A percentile compares a stretch with the other conserved stretches of the same genome.
Conservation (phyloP, 2,888 invertebrate genomes). For the Athalia rosae region DNA sequence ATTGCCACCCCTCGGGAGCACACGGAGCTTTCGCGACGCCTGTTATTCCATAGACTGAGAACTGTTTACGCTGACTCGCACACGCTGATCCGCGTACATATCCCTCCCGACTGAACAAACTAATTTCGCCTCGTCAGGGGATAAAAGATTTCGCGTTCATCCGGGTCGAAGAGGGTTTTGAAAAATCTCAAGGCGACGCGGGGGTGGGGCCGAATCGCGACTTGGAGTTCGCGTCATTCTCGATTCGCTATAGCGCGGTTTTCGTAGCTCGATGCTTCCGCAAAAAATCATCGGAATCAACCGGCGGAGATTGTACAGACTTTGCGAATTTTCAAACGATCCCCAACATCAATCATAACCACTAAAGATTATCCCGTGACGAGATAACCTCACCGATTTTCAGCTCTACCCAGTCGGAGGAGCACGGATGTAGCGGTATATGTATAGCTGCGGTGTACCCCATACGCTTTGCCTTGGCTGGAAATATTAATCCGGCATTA, state of each 20-base stretch:
- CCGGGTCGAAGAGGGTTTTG: too few relatives aligned
- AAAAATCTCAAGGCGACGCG: too few relatives aligned
- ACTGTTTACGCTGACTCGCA: not conserved
- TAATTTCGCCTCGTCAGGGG: not conserved
- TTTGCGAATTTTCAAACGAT: not conserved
- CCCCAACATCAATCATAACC: not conserved
- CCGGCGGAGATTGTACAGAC: slow-evolving; percentile 6
- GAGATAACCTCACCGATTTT: not conserved
- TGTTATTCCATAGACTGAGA: slow-evolving; percentile 19
- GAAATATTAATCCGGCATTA: too few relatives aligned
- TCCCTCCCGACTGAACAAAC: not conserved
- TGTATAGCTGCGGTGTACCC: too few relatives aligned
- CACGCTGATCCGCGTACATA: not conserved
- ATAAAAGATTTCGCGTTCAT: too few relatives aligned
- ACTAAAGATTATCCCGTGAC: not conserved
- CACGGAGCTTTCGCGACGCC: not conserved
- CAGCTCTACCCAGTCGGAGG: not conserved
- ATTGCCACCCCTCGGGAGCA: not conserved
- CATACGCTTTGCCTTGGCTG: too few relatives aligned
- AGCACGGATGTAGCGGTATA: too few relatives aligned
- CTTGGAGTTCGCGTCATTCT: too few relatives aligned
- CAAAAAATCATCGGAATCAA: not conserved
- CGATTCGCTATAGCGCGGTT: not conserved
- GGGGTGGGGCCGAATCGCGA: too few relatives aligned
- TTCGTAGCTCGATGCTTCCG: not conserved